These are phyloP conservation scores for Phthorimaea operculella DNA, from an alignment of 1,140 invertebrate genomes.

Conservation along the genomic window DNA sequence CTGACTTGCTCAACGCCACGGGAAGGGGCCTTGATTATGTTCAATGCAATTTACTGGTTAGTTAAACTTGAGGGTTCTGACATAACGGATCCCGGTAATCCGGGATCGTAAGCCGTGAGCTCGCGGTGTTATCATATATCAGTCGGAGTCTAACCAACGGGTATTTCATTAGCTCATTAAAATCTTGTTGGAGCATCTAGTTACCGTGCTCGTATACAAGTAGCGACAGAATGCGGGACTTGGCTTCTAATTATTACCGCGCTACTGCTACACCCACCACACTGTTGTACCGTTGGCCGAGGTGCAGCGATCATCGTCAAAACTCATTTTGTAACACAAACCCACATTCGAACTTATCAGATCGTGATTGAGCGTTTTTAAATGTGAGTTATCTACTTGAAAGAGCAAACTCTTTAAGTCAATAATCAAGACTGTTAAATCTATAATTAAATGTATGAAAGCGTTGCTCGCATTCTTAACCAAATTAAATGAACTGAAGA, in stretches of 20 bases:
- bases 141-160: slow-evolving; percentile 9
- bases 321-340: slow-evolving; percentile 5
- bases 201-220: slow-evolving; percentile 11
- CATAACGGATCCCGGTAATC: slow-evolving; percentile 1
- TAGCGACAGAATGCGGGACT: slow-evolving; percentile 12
- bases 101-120: background rate
- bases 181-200: slow-evolving; percentile 13
- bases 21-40: background rate
- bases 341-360: background rate
- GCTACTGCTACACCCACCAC: slow-evolving; percentile 19
- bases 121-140: background rate
- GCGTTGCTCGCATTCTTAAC: too few species aligned
- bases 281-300: slow-evolving; percentile 5
- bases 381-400: background rate
- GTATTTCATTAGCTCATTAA: slow-evolving; percentile 15
- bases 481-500: too few species aligned
- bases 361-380: background rate
- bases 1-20: background rate
- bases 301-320: background rate
- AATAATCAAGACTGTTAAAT: too few species aligned
- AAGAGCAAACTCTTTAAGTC: background rate
- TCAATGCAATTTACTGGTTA: slow-evolving; percentile 1
- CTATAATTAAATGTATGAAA: too few species aligned
- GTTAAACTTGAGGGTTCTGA: background rate
- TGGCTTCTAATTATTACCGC: slow-evolving; percentile 20